Evolutionary conservation across 1,140 invertebrate species (phyloP), one percentile per base, ranked within the genome.

Genomic region (Drosophila yakuba): DNA sequence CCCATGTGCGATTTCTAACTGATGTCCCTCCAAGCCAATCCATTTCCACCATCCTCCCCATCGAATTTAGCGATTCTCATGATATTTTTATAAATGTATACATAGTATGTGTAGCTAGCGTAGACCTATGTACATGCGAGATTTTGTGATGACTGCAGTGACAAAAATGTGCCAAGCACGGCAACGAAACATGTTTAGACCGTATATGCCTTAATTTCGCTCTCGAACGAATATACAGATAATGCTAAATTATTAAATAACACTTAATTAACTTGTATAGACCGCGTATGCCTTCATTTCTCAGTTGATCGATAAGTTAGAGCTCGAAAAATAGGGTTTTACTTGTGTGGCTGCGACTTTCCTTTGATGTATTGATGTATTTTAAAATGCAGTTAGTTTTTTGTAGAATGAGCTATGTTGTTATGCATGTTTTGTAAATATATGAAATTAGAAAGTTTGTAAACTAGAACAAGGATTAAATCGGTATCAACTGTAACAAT

Each of bases 1-100:
- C 95, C 95, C 47, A 94, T 74, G 28, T 77, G 45, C 17, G 94
- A 68, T 25, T 45, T 58, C 32, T 68, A 94, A 93, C 74, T 28
- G 14, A 28, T 12, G 20, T 7, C 14, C 7, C 8, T 36, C 5
- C 28, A 4, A 25, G 25, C 5, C 11, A 17, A 17, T 23, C 35
- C n/a, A 20, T 35, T 15, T 8, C 20, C 44, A 10, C 28, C 7
- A 8, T 3, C 32, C 8, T 10, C 11, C 60, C 20, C 43, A 56
- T 38, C 67, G 67, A 71, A 71, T 71, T 71, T 71, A 71, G 20
- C 44, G 67, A 71, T 71, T 71, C 67, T 71, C 67, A 71, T 50
- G 2, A 54, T 23, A 66, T 15, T 52, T 50, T 39, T 25, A 32
- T 62, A 12, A 25, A 25, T 25, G 23, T 39, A 35, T 61, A 60